phyloP scores from a whole-genome alignment of 2,113 vertebrate genomes.

The Paradoxurus hermaphroditus region DNA sequence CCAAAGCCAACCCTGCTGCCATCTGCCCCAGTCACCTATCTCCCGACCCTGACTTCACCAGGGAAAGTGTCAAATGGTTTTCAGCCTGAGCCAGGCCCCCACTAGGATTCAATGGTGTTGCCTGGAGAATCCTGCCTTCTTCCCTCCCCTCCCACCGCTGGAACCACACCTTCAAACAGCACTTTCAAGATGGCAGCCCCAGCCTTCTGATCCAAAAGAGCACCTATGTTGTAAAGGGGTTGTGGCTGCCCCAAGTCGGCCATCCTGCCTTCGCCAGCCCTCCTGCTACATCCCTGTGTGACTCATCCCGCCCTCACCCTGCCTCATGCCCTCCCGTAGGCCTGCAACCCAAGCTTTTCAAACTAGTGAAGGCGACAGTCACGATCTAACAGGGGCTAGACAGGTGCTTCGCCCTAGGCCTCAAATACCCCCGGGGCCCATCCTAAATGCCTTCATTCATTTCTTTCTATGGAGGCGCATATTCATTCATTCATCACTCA shows the following conservation, averaged over 20 bases:
- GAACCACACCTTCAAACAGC: background rate
- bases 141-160: background rate
- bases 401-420: background rate
- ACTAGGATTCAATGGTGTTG: background rate
- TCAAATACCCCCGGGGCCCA: background rate
- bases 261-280: background rate
- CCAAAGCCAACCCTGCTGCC: background rate
- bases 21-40: background rate
- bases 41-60: background rate
- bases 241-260: background rate
- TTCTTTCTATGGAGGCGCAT: background rate
- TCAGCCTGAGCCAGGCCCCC: background rate
- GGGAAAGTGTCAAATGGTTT: background rate
- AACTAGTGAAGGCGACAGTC: background rate
- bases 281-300: background rate
- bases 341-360: background rate
- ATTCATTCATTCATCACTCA: no score
- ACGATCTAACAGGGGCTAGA: background rate
- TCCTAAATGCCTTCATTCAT: background rate
- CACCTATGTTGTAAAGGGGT: background rate
- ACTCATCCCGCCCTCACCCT: background rate
- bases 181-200: background rate
- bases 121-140: background rate
- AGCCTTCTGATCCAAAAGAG: background rate
- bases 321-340: background rate